phyloP scores from a whole-genome alignment of 2,113 vertebrate genomes.

The Takifugu flavidus region DNA sequence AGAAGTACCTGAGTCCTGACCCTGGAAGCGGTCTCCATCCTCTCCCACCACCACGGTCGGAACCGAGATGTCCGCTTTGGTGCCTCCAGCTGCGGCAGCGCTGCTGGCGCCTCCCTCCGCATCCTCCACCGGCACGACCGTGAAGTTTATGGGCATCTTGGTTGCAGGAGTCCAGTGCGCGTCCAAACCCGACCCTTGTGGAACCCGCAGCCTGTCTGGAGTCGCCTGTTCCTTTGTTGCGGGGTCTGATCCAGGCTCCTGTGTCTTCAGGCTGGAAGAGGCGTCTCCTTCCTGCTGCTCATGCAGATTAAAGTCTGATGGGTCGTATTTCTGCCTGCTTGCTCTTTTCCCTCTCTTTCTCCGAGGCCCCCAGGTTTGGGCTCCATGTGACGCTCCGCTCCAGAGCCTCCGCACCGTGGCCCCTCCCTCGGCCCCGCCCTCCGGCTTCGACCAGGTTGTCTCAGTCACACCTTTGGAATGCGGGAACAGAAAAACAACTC shows the following conservation, averaged over 20 bases:
- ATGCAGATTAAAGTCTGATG: constrained; percentile 52
- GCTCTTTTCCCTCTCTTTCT: constrained; percentile 47
- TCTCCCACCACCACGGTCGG: no score
- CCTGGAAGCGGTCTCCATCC: no score
- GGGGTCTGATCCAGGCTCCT: constrained; percentile 29
- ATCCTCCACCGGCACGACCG: constrained; percentile 68
- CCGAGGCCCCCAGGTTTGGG: constrained; percentile 12
- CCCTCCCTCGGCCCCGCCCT: constrained; percentile 38
- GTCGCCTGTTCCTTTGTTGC: constrained; percentile 11
- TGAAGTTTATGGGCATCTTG: constrained; percentile 70
- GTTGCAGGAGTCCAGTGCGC: neutral
- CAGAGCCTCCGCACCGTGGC: constrained; percentile 58
- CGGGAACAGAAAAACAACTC: neutral
- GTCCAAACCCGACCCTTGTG: constrained; percentile 28
- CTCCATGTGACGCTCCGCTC: constrained; percentile 57
- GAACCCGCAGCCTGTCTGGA: neutral
- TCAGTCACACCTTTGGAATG: constrained; percentile 43
- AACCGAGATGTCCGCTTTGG: no score
- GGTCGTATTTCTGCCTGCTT: constrained; percentile 27
- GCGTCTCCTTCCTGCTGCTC: constrained; percentile 25
- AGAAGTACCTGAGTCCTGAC: no score
- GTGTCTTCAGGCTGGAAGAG: constrained; percentile 31
- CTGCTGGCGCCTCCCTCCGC: constrained; percentile 19
- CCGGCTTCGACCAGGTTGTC: constrained; percentile 17
- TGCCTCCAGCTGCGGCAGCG: constrained; percentile 1